Evolutionary conservation across 92 coral and sea anemone species (phyloP).

Genomic region (Epizoanthus illoricatus): DNA sequence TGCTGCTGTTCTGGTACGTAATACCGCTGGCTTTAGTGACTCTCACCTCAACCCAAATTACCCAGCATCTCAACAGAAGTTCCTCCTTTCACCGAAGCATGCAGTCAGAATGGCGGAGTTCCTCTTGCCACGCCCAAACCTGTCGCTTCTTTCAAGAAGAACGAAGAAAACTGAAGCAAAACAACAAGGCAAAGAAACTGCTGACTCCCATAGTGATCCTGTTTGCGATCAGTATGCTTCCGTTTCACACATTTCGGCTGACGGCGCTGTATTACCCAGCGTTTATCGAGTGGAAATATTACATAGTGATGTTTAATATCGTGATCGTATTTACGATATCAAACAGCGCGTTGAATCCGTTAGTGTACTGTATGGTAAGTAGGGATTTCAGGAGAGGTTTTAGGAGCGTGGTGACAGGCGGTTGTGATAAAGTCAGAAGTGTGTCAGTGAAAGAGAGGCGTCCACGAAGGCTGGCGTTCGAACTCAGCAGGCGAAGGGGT

Average conservation of each 20-base stretch:
- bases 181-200: conserved; percentile 22
- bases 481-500: background rate
- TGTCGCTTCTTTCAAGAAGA: conserved; percentile 19
- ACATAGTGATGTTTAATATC: conserved; percentile 22
- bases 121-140: background rate
- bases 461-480: background rate
- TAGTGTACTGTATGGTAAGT: conserved; percentile 34
- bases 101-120: conserved; percentile 23
- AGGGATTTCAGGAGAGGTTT: conserved; percentile 26
- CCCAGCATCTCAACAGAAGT: conserved; percentile 10
- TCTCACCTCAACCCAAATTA: no score
- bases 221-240: conserved; percentile 21
- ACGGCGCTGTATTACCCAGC: background rate
- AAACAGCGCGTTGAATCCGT: conserved; percentile 28
- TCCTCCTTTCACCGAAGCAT: conserved; percentile 34
- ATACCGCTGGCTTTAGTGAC: no score
- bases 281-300: conserved; percentile 18
- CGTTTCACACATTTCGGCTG: conserved; percentile 21
- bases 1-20: no score
- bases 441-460: background rate
- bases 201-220: conserved; percentile 26
- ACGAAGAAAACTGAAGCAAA: conserved; percentile 26
- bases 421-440: background rate
- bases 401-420: conserved; percentile 5
- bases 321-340: conserved; percentile 23